Evolutionary conservation across 2,888 invertebrate genomes (phyloP), one percentile per base, ranked within the genome.

Genomic region (Caenorhabditis angaria): DNA sequence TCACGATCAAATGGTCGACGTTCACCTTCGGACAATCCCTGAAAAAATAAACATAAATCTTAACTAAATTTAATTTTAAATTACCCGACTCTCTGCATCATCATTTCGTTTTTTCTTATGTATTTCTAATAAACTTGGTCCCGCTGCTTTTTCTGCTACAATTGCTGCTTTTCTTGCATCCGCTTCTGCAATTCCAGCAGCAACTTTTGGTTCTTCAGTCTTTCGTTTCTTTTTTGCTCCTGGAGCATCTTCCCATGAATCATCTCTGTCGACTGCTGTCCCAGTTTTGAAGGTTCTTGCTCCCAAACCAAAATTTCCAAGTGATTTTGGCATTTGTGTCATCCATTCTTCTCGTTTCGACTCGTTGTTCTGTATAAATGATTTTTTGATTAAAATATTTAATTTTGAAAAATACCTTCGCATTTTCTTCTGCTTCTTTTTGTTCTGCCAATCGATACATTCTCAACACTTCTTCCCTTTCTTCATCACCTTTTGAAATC

Each of bases 341-440:
- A 83, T 83, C 83, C 83, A 83, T 61, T 82, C 81, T 65, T 83
- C 83, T 3, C 83, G 73, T 64, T 76, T 76, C 18, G 71, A 68
- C 27, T 32, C 29, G 10, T 35, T 22, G 14, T 71, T 71, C 69
- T 75, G 41, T n/a, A 60, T 47, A n/a, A n/a, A n/a, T 47, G 6
- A 56, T 48, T 4, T n/a, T 47, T 25, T 32, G 47, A 48, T 27
- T n/a, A 50, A 6, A 2, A 47, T 8, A 2, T 25, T 22, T 22
- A 1, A 47, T 41, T 12, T 1, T 4, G 24, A 59, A 58, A 50
- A 12, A 32, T 14, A 70, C 71, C 67, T 72, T 68, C 18, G 68
- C 68, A 25, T 72, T 65, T 5, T 72, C 67, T 29, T 72, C 72
- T 6, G 68, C 61, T 53, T 71, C 66, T 47, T 70, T 70, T 35